phyloP scores from a whole-genome alignment of 2,113 vertebrate genomes.

The Prietella phreatophila region DNA sequence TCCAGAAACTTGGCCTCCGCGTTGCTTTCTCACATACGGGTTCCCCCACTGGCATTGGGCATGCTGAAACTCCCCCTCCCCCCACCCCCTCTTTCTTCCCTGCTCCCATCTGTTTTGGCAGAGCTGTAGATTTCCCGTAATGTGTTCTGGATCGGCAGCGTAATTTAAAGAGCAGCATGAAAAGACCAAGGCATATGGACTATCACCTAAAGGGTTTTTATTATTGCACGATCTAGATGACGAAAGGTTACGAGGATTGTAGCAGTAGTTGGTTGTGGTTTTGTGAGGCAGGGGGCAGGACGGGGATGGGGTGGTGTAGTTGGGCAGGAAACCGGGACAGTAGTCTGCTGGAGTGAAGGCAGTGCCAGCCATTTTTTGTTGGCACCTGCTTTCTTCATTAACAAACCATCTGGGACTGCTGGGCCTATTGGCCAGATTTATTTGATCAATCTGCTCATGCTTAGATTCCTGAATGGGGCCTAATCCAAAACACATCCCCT shows the following conservation, averaged over 20 bases:
- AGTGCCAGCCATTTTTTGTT: conserved; percentile 43
- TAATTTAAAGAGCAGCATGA: neutral
- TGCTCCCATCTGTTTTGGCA: conserved; percentile 36
- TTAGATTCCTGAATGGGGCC: conserved; percentile 44
- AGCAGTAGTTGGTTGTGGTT: neutral
- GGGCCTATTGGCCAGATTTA: conserved; percentile 33
- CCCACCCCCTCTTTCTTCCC: neutral
- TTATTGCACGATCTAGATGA: conserved; percentile 1
- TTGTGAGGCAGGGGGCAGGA: neutral
- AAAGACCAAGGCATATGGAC: neutral
- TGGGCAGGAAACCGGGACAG: conserved; percentile 19
- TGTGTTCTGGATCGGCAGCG: neutral
- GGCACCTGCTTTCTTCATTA: conserved; percentile 52
- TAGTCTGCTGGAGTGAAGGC: conserved; percentile 6
- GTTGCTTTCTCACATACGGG: conserved; percentile 17
- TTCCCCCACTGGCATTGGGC: conserved; percentile 27
- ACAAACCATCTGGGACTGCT: conserved; percentile 46
- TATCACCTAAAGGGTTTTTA: neutral
- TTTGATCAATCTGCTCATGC: conserved; percentile 49
- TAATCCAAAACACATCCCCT: conserved; percentile 37
- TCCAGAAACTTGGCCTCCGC: neutral
- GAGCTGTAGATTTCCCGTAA: neutral
- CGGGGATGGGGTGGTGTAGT: neutral
- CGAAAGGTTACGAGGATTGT: neutral
- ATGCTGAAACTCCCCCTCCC: conserved; percentile 11